Evolutionary conservation across 2,113 vertebrate species (phyloP).

Genomic region (Desmodus rotundus): DNA sequence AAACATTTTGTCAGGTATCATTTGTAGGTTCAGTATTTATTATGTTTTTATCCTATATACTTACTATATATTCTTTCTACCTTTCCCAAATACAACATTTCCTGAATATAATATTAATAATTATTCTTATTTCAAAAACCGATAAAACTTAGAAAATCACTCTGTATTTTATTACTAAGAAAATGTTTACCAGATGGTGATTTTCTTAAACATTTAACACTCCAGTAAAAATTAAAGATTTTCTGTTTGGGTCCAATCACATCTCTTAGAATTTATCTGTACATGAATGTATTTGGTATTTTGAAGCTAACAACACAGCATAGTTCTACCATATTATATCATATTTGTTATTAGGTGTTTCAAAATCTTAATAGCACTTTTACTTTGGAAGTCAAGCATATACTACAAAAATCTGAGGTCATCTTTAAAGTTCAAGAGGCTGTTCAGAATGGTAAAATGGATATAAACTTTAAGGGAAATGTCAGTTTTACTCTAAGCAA

Average conservation of each 20-base stretch:
- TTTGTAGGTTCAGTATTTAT: not conserved
- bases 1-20: not conserved
- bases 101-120: not conserved
- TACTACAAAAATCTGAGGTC: conserved; percentile 72
- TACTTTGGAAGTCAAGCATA: conserved; percentile 65
- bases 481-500: conserved; percentile 72
- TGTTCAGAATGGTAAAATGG: conserved; percentile 75
- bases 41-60: not conserved
- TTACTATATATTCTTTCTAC: not conserved
- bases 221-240: not conserved
- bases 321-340: not conserved
- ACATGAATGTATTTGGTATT: conserved; percentile 3
- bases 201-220: not conserved
- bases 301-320: conserved; percentile 52
- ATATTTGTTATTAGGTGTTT: conserved; percentile 60
- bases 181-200: conserved; percentile 5
- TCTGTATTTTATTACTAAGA: conserved; percentile 16
- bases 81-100: not conserved
- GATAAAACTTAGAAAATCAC: not conserved
- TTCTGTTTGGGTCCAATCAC: not conserved
- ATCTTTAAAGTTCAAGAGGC: conserved; percentile 78
- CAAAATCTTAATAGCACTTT: conserved; percentile 67
- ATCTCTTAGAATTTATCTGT: conserved; percentile 22
- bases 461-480: conserved; percentile 74
- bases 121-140: not conserved